phyloP scores from a whole-genome alignment of 2,113 vertebrate species.

The Pionites leucogaster region DNA sequence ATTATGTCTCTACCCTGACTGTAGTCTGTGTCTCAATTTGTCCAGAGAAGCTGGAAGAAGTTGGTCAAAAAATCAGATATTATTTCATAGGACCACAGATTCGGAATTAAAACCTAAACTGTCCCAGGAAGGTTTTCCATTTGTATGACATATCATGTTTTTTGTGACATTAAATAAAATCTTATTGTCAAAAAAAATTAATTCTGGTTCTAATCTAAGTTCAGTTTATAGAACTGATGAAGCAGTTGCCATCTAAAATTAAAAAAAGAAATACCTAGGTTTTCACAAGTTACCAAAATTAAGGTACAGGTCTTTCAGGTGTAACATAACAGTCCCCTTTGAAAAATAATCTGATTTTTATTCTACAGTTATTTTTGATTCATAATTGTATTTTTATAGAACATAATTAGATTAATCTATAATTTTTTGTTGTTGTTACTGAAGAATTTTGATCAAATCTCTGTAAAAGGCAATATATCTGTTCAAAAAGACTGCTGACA shows the following conservation, averaged over 20 bases:
- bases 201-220: not conserved
- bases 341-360: not conserved
- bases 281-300: not conserved
- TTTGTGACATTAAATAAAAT: not conserved
- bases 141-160: accelerated
- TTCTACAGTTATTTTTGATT: not conserved
- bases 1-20: not conserved
- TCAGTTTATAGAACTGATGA: not conserved
- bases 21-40: not conserved
- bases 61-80: not conserved
- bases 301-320: not conserved
- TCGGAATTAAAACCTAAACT: not conserved
- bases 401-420: not conserved
- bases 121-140: not conserved
- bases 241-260: not conserved
- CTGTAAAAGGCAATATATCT: not conserved
- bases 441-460: not conserved
- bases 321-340: not conserved
- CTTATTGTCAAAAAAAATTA: not conserved
- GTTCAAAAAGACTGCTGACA: not conserved
- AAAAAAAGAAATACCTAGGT: not conserved
- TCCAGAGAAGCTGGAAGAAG: not conserved
- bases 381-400: not conserved
- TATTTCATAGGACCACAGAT: not conserved
- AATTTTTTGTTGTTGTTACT: not conserved